These are phyloP conservation scores for Drosophila punjabiensis DNA, from an alignment of 1,140 invertebrate species.

Conservation along the genomic window DNA sequence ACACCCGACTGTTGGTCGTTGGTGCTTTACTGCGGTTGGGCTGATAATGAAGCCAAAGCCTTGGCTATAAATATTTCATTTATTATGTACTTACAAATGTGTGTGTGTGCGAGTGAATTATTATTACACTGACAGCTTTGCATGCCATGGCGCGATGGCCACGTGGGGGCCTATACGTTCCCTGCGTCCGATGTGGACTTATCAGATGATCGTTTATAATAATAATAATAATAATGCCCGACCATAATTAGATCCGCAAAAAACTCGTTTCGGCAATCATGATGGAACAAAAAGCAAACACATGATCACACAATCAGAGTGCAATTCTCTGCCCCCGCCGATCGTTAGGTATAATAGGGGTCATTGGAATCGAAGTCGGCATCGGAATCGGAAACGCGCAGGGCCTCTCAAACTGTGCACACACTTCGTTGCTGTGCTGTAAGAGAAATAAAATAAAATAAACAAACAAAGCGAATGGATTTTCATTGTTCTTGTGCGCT, in stretches of 20 bases:
- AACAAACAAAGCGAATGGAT: conserved; percentile 55
- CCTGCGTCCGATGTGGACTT: conserved; percentile 25
- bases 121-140: conserved; percentile 42
- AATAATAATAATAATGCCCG: conserved; percentile 9
- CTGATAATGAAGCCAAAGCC: conserved; percentile 60
- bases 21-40: conserved; percentile 19
- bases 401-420: conserved; percentile 46
- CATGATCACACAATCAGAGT: conserved; percentile 45
- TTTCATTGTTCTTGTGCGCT: conserved; percentile 37
- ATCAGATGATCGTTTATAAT: conserved; percentile 45
- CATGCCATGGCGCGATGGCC: conserved; percentile 21
- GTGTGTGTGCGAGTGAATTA: conserved; percentile 36
- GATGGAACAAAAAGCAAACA: conserved; percentile 26
- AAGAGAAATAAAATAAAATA: conserved; percentile 50
- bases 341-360: conserved; percentile 33
- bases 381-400: conserved; percentile 12
- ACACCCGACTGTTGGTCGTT: neutral
- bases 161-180: conserved; percentile 20
- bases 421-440: conserved; percentile 9
- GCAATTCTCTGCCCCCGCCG: conserved; percentile 11
- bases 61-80: conserved; percentile 61
- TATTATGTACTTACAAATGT: conserved; percentile 45
- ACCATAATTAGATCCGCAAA: conserved; percentile 57
- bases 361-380: conserved; percentile 38
- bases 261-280: conserved; percentile 31